These are phyloP conservation scores for Masticophis lateralis DNA, from an alignment of 2,797 vertebrate species.

Conservation along the genomic window DNA sequence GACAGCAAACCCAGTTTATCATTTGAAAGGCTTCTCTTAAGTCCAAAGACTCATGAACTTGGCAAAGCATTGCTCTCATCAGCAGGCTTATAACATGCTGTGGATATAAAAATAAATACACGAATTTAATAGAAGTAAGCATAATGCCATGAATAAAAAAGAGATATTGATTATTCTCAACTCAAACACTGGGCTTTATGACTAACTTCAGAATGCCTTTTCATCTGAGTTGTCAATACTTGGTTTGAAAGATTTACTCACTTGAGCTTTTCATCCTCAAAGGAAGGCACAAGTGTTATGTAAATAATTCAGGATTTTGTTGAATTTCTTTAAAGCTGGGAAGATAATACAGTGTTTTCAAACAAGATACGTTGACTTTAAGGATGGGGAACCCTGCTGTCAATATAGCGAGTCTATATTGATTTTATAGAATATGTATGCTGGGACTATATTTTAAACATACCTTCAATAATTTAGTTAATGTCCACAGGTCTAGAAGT, in stretches of 20 bases:
- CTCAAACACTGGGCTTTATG: constrained; percentile 32
- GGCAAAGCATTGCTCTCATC: constrained; percentile 9
- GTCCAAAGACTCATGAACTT: accelerated
- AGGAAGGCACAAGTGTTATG: constrained; percentile 28
- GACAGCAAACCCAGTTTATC: not conserved
- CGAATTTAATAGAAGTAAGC: constrained; percentile 39
- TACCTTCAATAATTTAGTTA: constrained; percentile 49
- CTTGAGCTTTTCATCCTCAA: constrained; percentile 35
- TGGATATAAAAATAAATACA: constrained; percentile 30
- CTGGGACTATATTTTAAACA: constrained; percentile 40
- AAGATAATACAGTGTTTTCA: constrained; percentile 49
- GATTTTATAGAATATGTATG: constrained; percentile 62
- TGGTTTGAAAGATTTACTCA: constrained; percentile 45
- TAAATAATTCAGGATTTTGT: constrained; percentile 49
- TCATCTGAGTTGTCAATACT: constrained; percentile 37
- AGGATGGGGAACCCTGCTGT: constrained; percentile 39
- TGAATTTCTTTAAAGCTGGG: constrained; percentile 55
- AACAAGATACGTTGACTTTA: constrained; percentile 55
- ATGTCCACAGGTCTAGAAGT: constrained; percentile 46
- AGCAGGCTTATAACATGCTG: constrained; percentile 23
- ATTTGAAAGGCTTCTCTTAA: not conserved
- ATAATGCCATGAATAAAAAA: constrained; percentile 25
- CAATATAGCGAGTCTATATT: constrained; percentile 61
- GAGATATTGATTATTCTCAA: constrained; percentile 40
- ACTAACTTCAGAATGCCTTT: constrained; percentile 32